These are phyloP conservation scores for Rhagologus leucostigma DNA, from an alignment of 2,113 vertebrate genomes.

Conservation along the genomic window DNA sequence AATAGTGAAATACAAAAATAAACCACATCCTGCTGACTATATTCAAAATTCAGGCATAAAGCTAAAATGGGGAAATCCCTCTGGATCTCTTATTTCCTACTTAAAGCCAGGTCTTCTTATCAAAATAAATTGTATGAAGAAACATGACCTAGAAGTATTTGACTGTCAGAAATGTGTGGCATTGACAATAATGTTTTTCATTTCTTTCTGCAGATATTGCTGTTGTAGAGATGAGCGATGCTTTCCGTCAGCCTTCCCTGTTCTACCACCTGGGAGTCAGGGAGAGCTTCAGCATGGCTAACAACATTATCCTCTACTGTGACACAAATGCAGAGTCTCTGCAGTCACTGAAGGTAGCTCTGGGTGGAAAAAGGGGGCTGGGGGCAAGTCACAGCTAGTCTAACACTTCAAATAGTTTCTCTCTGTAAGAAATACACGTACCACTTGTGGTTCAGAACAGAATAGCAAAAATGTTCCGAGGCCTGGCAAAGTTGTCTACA, in stretches of 20 bases:
- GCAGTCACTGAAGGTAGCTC: conserved; percentile 90
- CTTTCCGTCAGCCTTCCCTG: conserved; percentile 95
- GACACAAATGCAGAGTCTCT: conserved; percentile 90
- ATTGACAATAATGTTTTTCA: background rate
- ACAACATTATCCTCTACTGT: conserved; percentile 98
- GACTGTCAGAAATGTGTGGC: background rate
- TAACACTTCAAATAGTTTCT: background rate
- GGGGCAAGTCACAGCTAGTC: background rate
- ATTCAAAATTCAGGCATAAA: background rate
- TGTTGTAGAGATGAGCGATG: conserved; percentile 97
- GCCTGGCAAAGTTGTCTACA: background rate
- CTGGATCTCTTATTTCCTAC: background rate
- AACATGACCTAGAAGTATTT: background rate
- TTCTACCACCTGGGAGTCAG: conserved; percentile 97
- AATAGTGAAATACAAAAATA: background rate
- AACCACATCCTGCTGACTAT: conserved; percentile 10
- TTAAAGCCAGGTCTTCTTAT: background rate
- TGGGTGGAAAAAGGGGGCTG: background rate
- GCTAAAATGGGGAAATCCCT: conserved; percentile 39
- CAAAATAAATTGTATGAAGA: background rate
- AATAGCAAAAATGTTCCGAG: background rate
- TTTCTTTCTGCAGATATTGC: conserved; percentile 85
- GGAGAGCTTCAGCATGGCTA: conserved; percentile 99
- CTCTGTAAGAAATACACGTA: background rate
- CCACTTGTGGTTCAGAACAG: background rate